Evolutionary conservation across 2,113 vertebrate species (phyloP).

Genomic region (Onychostruthus taczanowskii): DNA sequence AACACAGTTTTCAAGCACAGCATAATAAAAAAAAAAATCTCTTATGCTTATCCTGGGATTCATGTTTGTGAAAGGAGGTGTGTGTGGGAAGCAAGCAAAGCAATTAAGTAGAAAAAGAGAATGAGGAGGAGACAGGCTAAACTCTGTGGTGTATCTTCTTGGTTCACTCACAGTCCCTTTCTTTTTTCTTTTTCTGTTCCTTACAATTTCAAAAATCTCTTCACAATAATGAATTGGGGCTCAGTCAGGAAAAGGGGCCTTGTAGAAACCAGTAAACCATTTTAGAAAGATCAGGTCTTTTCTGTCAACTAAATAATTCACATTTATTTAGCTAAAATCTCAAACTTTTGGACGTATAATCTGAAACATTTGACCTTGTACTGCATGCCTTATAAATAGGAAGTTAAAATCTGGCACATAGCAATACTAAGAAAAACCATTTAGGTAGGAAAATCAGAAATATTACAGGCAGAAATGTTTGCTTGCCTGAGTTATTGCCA

Average conservation of each 20-base stretch:
- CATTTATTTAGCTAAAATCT: neutral
- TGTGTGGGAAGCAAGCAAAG: neutral
- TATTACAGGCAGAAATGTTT: neutral
- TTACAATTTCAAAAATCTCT: neutral
- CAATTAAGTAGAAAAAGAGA: neutral
- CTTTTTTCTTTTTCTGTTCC: neutral
- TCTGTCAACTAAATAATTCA: neutral
- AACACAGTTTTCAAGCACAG: neutral
- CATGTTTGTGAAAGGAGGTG: neutral
- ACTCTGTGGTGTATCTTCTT: neutral
- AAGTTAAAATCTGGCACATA: neutral
- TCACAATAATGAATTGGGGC: neutral
- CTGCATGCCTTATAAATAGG: neutral
- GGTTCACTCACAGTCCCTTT: fast-evolving
- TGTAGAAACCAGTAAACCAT: neutral
- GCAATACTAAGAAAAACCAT: neutral
- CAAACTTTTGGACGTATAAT: neutral
- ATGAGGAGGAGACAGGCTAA: neutral
- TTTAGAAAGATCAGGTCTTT: neutral
- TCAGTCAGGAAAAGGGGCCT: neutral
- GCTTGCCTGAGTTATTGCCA: neutral
- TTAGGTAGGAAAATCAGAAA: neutral
- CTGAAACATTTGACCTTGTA: neutral
- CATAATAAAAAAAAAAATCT: neutral
- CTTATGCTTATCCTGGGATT: neutral